Conservation (phyloP, 1,140 invertebrate genomes). For the Drosophila bocqueti region DNA sequence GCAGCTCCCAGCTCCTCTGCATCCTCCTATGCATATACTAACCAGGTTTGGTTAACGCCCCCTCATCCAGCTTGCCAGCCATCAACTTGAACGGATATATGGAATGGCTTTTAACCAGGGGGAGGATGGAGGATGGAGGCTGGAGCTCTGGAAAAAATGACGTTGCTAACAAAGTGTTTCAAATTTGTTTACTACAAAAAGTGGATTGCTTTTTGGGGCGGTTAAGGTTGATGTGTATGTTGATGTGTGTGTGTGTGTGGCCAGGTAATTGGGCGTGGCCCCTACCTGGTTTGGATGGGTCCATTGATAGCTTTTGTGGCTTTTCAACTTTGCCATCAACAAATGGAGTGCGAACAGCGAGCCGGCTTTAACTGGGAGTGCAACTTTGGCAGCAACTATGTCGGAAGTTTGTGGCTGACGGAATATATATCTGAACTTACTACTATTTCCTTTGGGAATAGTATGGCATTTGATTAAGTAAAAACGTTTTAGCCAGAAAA, state of each 20-base stretch:
- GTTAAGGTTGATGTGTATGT: conserved; percentile 17
- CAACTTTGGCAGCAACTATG: conserved; percentile 27
- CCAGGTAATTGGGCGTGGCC: conserved; percentile 69
- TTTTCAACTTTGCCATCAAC: conserved; percentile 48
- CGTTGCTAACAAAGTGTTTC: conserved; percentile 76
- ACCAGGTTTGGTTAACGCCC: conserved; percentile 28
- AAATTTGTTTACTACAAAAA: conserved; percentile 80
- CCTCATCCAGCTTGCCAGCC: neutral
- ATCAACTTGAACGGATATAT: conserved; percentile 38
- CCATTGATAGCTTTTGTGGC: conserved; percentile 66
- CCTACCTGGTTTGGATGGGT: conserved; percentile 19
- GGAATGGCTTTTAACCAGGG: conserved; percentile 27
- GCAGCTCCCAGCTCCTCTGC: neutral
- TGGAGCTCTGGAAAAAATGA: conserved; percentile 41
- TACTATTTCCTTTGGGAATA: neutral
- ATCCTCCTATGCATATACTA: conserved; percentile 14
- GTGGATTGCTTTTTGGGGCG: conserved; percentile 65
- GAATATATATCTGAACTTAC: neutral
- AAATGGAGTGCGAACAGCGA: conserved; percentile 66
- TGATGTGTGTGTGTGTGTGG: conserved; percentile 5
- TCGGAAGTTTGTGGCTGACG: conserved; percentile 1
- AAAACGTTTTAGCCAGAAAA: neutral
- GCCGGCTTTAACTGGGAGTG: conserved; percentile 29
- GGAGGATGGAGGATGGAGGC: neutral
- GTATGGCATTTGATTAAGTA: conserved; percentile 1